These are phyloP conservation scores for Autographa pulchrina DNA, from an alignment of 2,888 invertebrate genomes.

Conservation along the genomic window DNA sequence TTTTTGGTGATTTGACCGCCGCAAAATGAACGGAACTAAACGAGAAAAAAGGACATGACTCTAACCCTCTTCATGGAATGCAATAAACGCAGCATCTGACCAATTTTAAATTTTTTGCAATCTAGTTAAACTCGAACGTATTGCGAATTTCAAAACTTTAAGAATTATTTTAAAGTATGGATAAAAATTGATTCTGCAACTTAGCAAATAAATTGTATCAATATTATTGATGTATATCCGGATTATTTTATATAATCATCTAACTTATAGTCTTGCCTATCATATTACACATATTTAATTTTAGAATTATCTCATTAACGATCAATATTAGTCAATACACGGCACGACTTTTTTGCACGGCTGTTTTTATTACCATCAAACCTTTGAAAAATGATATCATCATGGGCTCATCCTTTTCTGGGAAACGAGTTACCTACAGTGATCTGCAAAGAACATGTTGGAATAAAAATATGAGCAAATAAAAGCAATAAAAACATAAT, in stretches of 20 bases:
- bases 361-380: slow-evolving; percentile 49
- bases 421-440: slow-evolving; percentile 36
- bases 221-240: background rate
- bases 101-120: slow-evolving; percentile 28
- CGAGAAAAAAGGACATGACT: slow-evolving; percentile 9
- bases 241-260: background rate
- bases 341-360: slow-evolving; percentile 42
- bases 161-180: too few relatives aligned
- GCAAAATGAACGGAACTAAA: background rate
- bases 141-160: background rate
- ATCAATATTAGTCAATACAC: slow-evolving; percentile 55
- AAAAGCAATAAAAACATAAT: slow-evolving; percentile 25
- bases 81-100: slow-evolving; percentile 17
- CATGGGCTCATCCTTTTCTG: slow-evolving; percentile 59
- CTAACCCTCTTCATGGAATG: slow-evolving; percentile 28
- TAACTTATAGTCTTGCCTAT: background rate
- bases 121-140: slow-evolving; percentile 34
- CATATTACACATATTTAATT: slow-evolving; percentile 23
- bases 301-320: slow-evolving; percentile 40
- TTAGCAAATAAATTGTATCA: background rate
- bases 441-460: slow-evolving; percentile 4
- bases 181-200: too few relatives aligned
- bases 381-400: slow-evolving; percentile 69
- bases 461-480: slow-evolving; percentile 16
- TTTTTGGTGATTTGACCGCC: background rate